Evolutionary conservation across 2,797 vertebrate species (phyloP).

Genomic region (Ibycter americanus): DNA sequence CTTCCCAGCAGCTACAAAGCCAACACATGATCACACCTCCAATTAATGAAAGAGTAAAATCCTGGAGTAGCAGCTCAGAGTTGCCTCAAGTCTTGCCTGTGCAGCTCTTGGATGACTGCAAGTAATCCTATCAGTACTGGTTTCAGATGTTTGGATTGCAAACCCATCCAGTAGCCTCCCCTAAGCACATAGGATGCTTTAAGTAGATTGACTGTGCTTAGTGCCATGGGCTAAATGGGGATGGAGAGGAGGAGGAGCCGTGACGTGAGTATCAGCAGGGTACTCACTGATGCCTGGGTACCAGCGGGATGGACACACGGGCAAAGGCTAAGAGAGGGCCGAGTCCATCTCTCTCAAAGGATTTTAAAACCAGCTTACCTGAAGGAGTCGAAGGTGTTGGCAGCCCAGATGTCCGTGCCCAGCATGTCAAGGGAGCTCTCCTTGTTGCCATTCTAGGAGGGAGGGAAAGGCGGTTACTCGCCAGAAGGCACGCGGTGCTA

Average conservation of each 20-base stretch:
- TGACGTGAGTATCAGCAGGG: rapidly evolving
- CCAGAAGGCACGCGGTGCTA: rapidly evolving
- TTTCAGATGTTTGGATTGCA: neutral
- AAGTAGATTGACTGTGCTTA: neutral
- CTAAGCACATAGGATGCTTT: neutral
- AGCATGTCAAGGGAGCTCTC: slow-evolving; percentile 90
- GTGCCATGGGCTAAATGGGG: rapidly evolving
- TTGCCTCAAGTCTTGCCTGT: neutral
- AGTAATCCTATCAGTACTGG: rapidly evolving
- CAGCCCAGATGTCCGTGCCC: slow-evolving; percentile 98
- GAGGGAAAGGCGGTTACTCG: neutral
- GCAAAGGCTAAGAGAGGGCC: neutral
- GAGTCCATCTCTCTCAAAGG: neutral
- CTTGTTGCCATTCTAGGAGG: slow-evolving; percentile 90
- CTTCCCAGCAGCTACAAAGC: neutral
- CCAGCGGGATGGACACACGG: rapidly evolving
- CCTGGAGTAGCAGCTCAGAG: neutral
- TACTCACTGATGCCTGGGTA: neutral
- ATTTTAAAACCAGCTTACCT: slow-evolving; percentile 77
- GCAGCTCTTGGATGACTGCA: neutral
- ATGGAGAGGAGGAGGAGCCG: neutral
- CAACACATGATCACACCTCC: neutral
- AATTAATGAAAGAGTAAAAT: neutral
- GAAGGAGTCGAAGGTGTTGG: slow-evolving; percentile 92
- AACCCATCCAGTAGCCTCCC: neutral